Percentiles rank a stretch among this genome's conserved stretches.
phyloP scores from a whole-genome alignment of 2,888 invertebrate species.

The Sphaeridia pumilis region DNA sequence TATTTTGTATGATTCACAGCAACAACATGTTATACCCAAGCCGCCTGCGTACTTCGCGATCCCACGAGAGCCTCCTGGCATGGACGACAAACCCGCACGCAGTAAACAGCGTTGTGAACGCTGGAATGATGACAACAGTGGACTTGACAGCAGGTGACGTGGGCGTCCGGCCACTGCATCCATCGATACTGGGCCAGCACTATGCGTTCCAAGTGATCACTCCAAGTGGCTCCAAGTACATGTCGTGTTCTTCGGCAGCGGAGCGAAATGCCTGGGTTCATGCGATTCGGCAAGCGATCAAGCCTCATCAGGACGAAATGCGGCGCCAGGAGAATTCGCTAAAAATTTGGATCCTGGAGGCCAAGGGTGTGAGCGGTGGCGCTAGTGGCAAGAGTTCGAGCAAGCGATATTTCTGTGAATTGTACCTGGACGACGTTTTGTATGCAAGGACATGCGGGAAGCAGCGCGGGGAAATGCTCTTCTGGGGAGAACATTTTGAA shows the following conservation, averaged over 20 bases:
- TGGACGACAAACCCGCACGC: slow-evolving; percentile 56
- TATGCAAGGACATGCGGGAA: slow-evolving; percentile 90
- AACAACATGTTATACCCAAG: slow-evolving; percentile 37
- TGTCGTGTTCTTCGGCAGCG: slow-evolving; percentile 73
- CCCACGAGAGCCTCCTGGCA: slow-evolving; percentile 78
- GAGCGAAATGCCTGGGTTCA: slow-evolving; percentile 83
- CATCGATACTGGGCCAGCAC: slow-evolving; percentile 69
- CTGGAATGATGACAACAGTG: slow-evolving; percentile 43
- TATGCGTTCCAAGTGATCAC: slow-evolving; percentile 67
- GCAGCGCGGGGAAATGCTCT: slow-evolving; percentile 74
- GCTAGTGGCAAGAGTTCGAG: slow-evolving; percentile 48
- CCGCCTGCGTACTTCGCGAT: slow-evolving; percentile 57
- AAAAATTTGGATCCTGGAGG: slow-evolving; percentile 85
- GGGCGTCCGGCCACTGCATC: slow-evolving; percentile 59
- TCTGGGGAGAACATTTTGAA: slow-evolving; percentile 95
- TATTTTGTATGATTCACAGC: no score
- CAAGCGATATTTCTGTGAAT: slow-evolving; percentile 72
- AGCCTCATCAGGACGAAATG: slow-evolving; percentile 71
- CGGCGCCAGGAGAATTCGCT: slow-evolving; percentile 76
- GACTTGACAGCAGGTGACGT: slow-evolving; percentile 47
- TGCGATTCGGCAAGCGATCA: slow-evolving; percentile 69
- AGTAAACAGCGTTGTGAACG: slow-evolving; percentile 43
- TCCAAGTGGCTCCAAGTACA: slow-evolving; percentile 62
- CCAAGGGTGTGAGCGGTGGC: slow-evolving; percentile 74
- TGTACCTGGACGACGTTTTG: slow-evolving; percentile 74